Conservation (phyloP, 2,797 vertebrate species). For the Etheostoma perlongum region DNA sequence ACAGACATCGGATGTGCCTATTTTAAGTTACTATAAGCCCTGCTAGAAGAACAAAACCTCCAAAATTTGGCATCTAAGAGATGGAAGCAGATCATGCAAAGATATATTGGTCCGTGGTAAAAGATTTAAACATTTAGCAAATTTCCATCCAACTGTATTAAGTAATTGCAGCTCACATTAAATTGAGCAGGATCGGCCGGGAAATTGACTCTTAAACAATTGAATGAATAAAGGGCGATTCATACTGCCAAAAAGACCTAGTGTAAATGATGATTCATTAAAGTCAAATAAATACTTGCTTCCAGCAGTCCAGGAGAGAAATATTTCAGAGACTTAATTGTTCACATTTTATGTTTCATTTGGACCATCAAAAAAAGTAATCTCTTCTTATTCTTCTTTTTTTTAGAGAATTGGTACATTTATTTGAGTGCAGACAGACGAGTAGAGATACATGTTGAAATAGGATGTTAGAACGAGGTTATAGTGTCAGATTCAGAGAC, state of each 20-base stretch:
- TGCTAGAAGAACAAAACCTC: not conserved
- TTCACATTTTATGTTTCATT: too few relatives aligned
- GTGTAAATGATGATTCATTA: not conserved
- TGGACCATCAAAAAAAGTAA: too few relatives aligned
- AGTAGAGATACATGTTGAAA: not conserved
- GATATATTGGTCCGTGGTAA: too few relatives aligned
- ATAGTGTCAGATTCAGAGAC: slow-evolving; percentile 40
- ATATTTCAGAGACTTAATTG: not conserved
- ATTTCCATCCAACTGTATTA: not conserved
- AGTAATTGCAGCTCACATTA: not conserved
- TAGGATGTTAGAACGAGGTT: slow-evolving; percentile 52
- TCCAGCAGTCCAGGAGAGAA: not conserved
- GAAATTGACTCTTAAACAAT: not conserved
- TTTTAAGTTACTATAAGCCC: not conserved
- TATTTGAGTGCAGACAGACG: slow-evolving; percentile 54
- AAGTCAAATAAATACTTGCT: not conserved
- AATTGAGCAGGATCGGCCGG: not conserved
- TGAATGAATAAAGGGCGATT: not conserved
- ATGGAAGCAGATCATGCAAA: not conserved
- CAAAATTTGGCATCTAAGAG: not conserved
- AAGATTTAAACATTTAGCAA: not conserved
- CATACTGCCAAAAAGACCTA: not conserved
- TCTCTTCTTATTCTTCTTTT: too few relatives aligned
- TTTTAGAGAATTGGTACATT: too few relatives aligned
- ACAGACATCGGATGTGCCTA: not conserved